phyloP scores from a whole-genome alignment of 2,888 invertebrate genomes.

The Pseudoips prasinana region DNA sequence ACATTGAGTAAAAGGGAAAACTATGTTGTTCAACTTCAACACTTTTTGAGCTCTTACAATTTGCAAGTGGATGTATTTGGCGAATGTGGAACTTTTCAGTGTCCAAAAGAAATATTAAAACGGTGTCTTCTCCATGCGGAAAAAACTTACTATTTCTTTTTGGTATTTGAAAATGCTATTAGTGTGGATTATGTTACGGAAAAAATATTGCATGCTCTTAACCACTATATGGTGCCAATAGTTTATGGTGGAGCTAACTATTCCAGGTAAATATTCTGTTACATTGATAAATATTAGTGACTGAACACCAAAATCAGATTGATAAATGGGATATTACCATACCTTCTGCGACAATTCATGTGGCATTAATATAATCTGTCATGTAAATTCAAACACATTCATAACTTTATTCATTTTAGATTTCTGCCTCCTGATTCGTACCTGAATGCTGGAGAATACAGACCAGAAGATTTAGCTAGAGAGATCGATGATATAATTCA shows the following conservation, averaged over 20 bases:
- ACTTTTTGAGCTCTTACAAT: constrained; percentile 39
- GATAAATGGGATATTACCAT: no score
- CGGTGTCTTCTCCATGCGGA: constrained; percentile 46
- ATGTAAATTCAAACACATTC: no score
- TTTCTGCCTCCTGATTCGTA: constrained; percentile 58
- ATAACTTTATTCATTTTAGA: constrained; percentile 41
- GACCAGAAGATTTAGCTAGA: constrained; percentile 43
- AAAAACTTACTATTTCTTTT: constrained; percentile 59
- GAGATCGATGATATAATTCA: constrained; percentile 45
- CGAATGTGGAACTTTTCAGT: constrained; percentile 47
- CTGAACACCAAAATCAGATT: no score
- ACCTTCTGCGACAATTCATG: no score
- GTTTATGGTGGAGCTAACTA: constrained; percentile 87
- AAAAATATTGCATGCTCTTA: constrained; percentile 63
- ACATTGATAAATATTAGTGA: no score
- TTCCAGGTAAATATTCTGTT: constrained; percentile 56
- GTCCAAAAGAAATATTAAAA: constrained; percentile 45
- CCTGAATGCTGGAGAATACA: constrained; percentile 47
- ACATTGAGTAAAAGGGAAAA: constrained; percentile 50
- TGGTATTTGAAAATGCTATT: constrained; percentile 62
- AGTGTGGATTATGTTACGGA: constrained; percentile 69
- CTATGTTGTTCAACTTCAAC: constrained; percentile 38
- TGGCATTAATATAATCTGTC: no score
- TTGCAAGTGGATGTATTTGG: constrained; percentile 55
- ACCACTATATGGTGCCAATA: constrained; percentile 84